A percentile compares a stretch with the other conserved stretches of the same genome.
These are phyloP conservation scores for Octopus sinensis DNA, from an alignment of 1,140 invertebrate genomes.

Conservation along the genomic window DNA sequence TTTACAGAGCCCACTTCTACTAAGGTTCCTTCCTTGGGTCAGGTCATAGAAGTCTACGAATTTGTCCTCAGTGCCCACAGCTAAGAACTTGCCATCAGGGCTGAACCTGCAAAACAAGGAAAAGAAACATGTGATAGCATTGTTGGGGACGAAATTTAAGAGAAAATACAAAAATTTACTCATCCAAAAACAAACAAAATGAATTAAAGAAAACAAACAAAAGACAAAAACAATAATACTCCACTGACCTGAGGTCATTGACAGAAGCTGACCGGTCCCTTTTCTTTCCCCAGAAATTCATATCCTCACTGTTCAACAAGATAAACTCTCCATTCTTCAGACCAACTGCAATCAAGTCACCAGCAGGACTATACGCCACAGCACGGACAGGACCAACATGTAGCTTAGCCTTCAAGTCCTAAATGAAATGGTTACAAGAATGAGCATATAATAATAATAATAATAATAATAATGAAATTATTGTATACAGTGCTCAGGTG, in stretches of 20 bases:
- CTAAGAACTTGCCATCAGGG: slow-evolving; percentile 49
- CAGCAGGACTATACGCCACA: slow-evolving; percentile 50
- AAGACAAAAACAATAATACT: neutral
- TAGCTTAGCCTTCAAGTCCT: slow-evolving; percentile 48
- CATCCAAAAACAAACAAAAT: neutral
- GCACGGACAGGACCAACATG: slow-evolving; percentile 46
- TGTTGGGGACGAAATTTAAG: neutral
- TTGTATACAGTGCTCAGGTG: too few species aligned
- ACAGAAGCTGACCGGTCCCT: slow-evolving; percentile 50
- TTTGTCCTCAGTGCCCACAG: slow-evolving; percentile 53
- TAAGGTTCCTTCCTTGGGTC: slow-evolving; percentile 41
- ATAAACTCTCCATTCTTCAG: slow-evolving; percentile 55
- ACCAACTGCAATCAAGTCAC: slow-evolving; percentile 54
- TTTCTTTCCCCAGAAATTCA: slow-evolving; percentile 47
- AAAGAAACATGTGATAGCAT: neutral
- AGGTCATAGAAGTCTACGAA: slow-evolving; percentile 57
- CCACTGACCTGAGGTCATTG: slow-evolving; percentile 48
- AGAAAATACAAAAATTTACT: neutral
- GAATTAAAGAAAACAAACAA: neutral
- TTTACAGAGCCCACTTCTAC: slow-evolving; percentile 52
- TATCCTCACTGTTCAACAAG: slow-evolving; percentile 40
- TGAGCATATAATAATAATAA: neutral
- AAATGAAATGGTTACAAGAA: slow-evolving; percentile 16
- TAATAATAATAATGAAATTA: neutral
- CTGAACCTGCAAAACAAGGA: slow-evolving; percentile 47